phyloP scores from a whole-genome alignment of 1,140 invertebrate species.

The Drosophila arawakana region DNA sequence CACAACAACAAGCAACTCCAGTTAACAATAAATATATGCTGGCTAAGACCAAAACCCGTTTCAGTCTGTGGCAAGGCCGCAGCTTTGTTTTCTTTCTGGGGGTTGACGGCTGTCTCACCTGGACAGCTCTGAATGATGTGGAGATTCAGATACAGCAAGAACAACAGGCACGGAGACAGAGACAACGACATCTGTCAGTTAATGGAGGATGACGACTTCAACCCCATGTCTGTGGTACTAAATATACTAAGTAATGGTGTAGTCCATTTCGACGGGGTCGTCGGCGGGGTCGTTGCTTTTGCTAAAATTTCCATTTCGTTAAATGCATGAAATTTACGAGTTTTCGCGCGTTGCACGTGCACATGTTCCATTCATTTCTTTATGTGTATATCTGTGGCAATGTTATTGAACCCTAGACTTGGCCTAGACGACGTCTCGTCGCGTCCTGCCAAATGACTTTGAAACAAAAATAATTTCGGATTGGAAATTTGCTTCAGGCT shows the following conservation, averaged over 20 bases:
- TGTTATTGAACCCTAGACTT: conserved; percentile 69
- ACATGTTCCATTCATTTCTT: conserved; percentile 50
- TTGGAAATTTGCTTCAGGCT: conserved; percentile 37
- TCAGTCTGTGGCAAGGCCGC: conserved; percentile 20
- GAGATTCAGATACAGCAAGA: no score
- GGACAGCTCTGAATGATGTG: background rate
- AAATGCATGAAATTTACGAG: conserved; percentile 74
- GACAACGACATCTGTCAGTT: conserved; percentile 22
- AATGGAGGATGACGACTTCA: conserved; percentile 17
- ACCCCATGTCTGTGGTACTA: conserved; percentile 1
- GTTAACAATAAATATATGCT: conserved; percentile 19
- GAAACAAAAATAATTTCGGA: conserved; percentile 49
- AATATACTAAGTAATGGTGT: no score
- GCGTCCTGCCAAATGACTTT: conserved; percentile 61
- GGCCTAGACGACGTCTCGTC: conserved; percentile 45
- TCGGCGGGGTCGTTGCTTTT: conserved; percentile 24
- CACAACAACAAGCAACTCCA: conserved; percentile 11
- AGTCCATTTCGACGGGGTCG: background rate
- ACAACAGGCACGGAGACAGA: background rate
- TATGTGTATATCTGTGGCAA: conserved; percentile 38
- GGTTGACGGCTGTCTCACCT: conserved; percentile 37
- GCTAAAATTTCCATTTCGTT: conserved; percentile 72
- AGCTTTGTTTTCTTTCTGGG: background rate
- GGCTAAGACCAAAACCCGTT: conserved; percentile 36
- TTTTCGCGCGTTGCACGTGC: conserved; percentile 62